phyloP scores from a whole-genome alignment of 2,888 invertebrate genomes.

The Apamea anceps region DNA sequence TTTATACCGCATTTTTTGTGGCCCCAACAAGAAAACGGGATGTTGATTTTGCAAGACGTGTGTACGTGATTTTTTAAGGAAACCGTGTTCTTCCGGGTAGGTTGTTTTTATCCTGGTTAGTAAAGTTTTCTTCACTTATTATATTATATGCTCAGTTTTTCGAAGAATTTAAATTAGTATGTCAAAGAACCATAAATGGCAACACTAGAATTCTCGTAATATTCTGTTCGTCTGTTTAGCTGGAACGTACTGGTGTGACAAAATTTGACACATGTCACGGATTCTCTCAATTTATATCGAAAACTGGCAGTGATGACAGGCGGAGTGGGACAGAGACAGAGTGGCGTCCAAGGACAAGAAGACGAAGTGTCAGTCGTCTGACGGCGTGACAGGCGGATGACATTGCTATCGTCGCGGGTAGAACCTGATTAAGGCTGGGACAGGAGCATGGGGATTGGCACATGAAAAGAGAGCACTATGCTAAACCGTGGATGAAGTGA shows the following conservation, averaged over 20 bases:
- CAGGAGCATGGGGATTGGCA: too few species aligned
- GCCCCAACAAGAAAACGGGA: conserved; percentile 40
- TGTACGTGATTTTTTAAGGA: conserved; percentile 57
- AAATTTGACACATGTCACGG: neutral
- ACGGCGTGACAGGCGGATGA: too few species aligned
- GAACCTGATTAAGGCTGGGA: too few species aligned
- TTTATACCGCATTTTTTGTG: conserved; percentile 26
- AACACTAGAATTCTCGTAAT: too few species aligned
- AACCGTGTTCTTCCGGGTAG: conserved; percentile 28
- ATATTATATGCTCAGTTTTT: neutral
- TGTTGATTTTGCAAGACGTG: conserved; percentile 56
- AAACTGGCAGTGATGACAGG: neutral
- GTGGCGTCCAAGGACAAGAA: too few species aligned
- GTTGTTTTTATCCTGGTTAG: conserved; percentile 25
- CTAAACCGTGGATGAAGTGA: too few species aligned
- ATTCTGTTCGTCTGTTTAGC: neutral
- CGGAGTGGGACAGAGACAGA: too few species aligned
- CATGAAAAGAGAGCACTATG: too few species aligned
- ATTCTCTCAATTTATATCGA: neutral
- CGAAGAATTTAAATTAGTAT: neutral
- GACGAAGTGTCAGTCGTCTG: too few species aligned
- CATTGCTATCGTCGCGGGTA: too few species aligned
- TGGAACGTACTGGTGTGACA: neutral
- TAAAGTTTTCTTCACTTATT: conserved; percentile 5
- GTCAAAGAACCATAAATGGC: too few species aligned